phyloP scores from a whole-genome alignment of 2,113 vertebrate species.

The Genyomyrus donnyi region DNA sequence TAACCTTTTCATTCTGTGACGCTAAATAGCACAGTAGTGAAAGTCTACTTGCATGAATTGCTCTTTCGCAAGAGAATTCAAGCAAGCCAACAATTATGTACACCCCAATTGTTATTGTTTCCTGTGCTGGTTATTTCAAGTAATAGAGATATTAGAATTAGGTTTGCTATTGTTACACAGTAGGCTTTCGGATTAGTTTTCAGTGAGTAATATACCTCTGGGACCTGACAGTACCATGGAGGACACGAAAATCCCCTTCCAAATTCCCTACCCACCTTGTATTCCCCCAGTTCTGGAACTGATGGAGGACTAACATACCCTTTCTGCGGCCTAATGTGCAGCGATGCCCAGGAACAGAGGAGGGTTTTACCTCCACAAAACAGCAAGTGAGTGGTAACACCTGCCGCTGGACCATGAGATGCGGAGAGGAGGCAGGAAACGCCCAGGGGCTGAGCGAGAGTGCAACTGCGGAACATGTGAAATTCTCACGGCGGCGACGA shows the following conservation, averaged over 20 bases:
- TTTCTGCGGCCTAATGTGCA: not conserved
- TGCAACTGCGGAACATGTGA: not conserved
- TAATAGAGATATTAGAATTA: not conserved
- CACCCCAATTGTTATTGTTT: not conserved
- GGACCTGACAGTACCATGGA: not conserved
- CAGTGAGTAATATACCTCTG: not conserved
- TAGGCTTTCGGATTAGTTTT: not conserved
- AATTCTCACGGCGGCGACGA: not conserved
- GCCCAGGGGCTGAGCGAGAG: not conserved
- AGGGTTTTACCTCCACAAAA: not conserved
- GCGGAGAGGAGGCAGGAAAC: not conserved
- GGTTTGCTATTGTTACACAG: not conserved
- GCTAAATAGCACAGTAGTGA: not conserved
- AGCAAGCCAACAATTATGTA: not conserved
- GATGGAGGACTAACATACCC: not conserved
- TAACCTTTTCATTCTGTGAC: not conserved
- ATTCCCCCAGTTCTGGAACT: not conserved
- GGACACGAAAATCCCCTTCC: not conserved
- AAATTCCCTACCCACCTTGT: not conserved
- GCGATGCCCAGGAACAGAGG: not conserved
- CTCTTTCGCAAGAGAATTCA: not conserved
- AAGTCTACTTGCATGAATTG: not conserved
- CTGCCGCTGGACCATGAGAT: not conserved
- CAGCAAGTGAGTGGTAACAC: not conserved
- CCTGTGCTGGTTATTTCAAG: not conserved